A percentile compares a stretch with the other conserved stretches of the same genome.
Conservation (phyloP, 2,797 vertebrate species). For the Argyrosomus regius region DNA sequence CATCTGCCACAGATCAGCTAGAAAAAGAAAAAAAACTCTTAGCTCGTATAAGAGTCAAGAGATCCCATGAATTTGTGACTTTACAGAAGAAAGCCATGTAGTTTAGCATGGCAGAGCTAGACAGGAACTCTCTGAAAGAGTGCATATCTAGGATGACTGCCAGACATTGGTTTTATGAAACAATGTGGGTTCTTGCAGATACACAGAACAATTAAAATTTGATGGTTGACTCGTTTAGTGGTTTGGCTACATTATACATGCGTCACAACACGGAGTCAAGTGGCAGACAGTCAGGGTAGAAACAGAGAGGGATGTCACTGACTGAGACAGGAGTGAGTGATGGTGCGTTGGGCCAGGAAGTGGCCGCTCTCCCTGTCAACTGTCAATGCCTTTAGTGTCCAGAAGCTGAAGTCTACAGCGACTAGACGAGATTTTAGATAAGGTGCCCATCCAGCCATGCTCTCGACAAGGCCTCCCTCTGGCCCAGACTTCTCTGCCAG, state of each 20-base stretch:
- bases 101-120: slow-evolving; percentile 49
- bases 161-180: slow-evolving; percentile 40
- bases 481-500: slow-evolving; percentile 71
- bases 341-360: slow-evolving; percentile 60
- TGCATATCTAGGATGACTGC: slow-evolving; percentile 33
- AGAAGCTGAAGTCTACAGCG: slow-evolving; percentile 65
- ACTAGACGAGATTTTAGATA: slow-evolving; percentile 79
- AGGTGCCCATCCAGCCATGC: slow-evolving; percentile 71
- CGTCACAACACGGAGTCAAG: slow-evolving; percentile 40
- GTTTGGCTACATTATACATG: slow-evolving; percentile 34
- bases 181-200: slow-evolving; percentile 36
- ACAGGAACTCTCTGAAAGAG: slow-evolving; percentile 44
- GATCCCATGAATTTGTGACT: slow-evolving; percentile 53
- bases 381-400: slow-evolving; percentile 77
- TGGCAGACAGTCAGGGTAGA: slow-evolving; percentile 30
- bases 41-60: slow-evolving; percentile 49
- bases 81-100: slow-evolving; percentile 57
- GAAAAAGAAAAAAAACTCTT: slow-evolving; percentile 37
- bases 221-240: slow-evolving; percentile 22
- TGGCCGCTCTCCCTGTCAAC: slow-evolving; percentile 74
- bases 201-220: slow-evolving; percentile 49
- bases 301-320: slow-evolving; percentile 49
- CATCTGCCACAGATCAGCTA: slow-evolving; percentile 63
- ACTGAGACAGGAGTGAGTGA: slow-evolving; percentile 52
- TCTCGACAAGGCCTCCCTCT: slow-evolving; percentile 71